Conservation (phyloP, 2,797 vertebrate species). For the Erethizon dorsatum region DNA sequence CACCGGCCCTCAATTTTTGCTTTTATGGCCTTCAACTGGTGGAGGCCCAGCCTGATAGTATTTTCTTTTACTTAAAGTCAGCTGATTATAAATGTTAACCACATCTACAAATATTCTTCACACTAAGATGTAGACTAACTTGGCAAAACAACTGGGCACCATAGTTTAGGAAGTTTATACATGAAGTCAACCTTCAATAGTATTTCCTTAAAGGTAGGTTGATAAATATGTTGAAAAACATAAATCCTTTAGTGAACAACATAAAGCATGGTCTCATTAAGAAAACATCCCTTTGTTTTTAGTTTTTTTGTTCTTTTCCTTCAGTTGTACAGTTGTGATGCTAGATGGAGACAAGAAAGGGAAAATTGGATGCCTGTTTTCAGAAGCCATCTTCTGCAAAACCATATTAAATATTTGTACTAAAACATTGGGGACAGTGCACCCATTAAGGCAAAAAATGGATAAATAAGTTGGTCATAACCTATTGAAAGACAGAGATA, state of each 20-base stretch:
- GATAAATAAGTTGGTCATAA: conserved; percentile 34
- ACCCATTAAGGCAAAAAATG: neutral
- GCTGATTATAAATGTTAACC: conserved; percentile 52
- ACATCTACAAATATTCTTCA: neutral
- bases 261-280: conserved; percentile 29
- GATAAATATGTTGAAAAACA: conserved; percentile 27
- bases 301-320: conserved; percentile 46
- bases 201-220: conserved; percentile 36
- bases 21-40: neutral
- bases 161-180: neutral
- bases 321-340: neutral
- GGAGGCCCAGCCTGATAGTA: neutral
- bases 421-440: neutral
- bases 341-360: no score
- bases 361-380: neutral
- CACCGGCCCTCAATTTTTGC: conserved; percentile 41
- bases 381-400: neutral
- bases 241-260: neutral
- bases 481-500: conserved; percentile 16
- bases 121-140: neutral
- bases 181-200: conserved; percentile 31
- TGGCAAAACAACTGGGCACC: neutral
- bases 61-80: conserved; percentile 32
- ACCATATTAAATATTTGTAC: conserved; percentile 42
- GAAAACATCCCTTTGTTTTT: neutral